These are phyloP conservation scores for Lagocephalus sceleratus DNA, from an alignment of 2,797 vertebrate species.

Conservation along the genomic window DNA sequence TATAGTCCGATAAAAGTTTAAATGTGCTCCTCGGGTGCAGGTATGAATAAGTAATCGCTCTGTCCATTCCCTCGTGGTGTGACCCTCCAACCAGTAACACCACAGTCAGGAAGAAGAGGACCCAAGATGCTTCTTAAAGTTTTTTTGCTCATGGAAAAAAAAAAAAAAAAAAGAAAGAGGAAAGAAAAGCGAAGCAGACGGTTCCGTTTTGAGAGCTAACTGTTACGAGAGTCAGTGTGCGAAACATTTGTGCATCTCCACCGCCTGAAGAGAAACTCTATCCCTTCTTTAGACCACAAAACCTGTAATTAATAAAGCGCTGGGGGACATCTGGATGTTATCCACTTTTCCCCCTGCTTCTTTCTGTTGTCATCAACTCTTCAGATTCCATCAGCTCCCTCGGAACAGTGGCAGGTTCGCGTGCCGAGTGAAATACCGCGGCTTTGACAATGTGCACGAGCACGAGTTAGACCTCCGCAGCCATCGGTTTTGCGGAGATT, in stretches of 20 bases:
- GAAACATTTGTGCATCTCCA: conserved; percentile 51
- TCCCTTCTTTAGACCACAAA: conserved; percentile 52
- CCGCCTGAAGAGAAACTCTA: conserved; percentile 58
- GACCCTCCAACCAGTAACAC: conserved; percentile 28
- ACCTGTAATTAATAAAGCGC: conserved; percentile 60
- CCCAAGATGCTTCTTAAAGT: conserved; percentile 28
- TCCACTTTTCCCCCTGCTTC: conserved; percentile 32
- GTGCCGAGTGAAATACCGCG: conserved; percentile 16
- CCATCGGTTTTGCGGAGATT: no score
- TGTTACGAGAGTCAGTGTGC: conserved; percentile 58
- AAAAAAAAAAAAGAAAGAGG: conserved; percentile 7
- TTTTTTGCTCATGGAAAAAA: conserved; percentile 37
- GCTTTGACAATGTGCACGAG: no score
- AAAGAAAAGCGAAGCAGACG: conserved; percentile 47
- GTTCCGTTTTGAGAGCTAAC: conserved; percentile 51
- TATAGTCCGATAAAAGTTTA: neutral
- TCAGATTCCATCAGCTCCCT: conserved; percentile 64
- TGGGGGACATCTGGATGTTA: conserved; percentile 56
- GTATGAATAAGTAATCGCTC: neutral
- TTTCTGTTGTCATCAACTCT: conserved; percentile 61
- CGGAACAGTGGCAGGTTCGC: conserved; percentile 17
- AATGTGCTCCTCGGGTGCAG: neutral
- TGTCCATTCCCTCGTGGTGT: conserved; percentile 1
- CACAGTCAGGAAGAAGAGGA: conserved; percentile 32
- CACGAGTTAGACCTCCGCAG: no score